Conservation (phyloP, 2,888 invertebrate species). For the Eulithis prunata region DNA sequence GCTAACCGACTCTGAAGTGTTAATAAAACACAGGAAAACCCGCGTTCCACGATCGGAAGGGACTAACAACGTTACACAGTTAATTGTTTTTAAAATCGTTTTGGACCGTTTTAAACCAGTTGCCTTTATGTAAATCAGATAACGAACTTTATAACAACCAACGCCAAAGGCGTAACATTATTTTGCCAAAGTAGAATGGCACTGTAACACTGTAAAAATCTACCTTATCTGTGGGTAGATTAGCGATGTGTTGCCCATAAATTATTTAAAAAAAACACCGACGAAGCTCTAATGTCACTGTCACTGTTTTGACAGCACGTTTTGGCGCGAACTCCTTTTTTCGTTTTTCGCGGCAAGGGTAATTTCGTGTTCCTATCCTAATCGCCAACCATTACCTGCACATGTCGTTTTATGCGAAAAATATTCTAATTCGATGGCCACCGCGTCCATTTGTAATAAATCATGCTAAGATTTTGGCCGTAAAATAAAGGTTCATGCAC, state of each 20-base stretch:
- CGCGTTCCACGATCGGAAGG: slow-evolving; percentile 31
- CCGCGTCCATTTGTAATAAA: slow-evolving; percentile 34
- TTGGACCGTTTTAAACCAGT: slow-evolving; percentile 18
- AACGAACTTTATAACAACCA: slow-evolving; percentile 1
- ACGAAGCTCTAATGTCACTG: slow-evolving; percentile 22
- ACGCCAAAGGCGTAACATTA: not conserved
- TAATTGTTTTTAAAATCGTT: slow-evolving; percentile 33
- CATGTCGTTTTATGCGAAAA: slow-evolving; percentile 43
- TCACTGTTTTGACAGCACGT: slow-evolving; percentile 23
- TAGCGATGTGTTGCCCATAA: slow-evolving; percentile 12
- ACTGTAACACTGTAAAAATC: no score
- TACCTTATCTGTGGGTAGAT: slow-evolving; percentile 5
- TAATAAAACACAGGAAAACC: slow-evolving; percentile 37
- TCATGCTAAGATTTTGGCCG: slow-evolving; percentile 39
- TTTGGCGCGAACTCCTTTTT: slow-evolving; percentile 19
- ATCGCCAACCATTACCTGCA: slow-evolving; percentile 41
- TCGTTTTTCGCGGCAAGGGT: slow-evolving; percentile 29
- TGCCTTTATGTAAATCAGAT: slow-evolving; percentile 23
- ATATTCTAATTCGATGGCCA: slow-evolving; percentile 41
- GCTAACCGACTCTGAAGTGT: slow-evolving; percentile 14
- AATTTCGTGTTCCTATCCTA: slow-evolving; percentile 39
- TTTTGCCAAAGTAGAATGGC: not conserved
- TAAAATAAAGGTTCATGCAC: slow-evolving; percentile 18
- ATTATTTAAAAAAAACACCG: slow-evolving; percentile 2
- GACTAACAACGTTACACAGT: slow-evolving; percentile 15